A percentile compares a stretch with the other conserved stretches of the same genome.
phyloP scores from a whole-genome alignment of 1,140 invertebrate species.

The Drosophila trapezifrons region DNA sequence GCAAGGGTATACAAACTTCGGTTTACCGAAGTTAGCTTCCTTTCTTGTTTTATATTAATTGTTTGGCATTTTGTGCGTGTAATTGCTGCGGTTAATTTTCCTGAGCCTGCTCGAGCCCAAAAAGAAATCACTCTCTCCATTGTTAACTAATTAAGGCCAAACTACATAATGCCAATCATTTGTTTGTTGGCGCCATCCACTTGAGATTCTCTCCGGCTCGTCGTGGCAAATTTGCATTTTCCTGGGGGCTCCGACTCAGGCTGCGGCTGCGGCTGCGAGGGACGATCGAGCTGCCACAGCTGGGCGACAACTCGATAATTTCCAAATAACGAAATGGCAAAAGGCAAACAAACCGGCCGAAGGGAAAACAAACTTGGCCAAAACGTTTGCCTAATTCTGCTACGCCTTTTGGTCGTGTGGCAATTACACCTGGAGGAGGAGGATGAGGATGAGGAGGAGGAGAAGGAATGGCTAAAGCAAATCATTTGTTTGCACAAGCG shows the following conservation, averaged over 20 bases:
- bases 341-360: conserved; percentile 45
- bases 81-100: conserved; percentile 62
- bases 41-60: conserved; percentile 73
- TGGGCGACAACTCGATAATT: conserved; percentile 71
- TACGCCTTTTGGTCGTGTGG: conserved; percentile 50
- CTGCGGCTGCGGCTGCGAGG: background rate
- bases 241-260: conserved; percentile 10
- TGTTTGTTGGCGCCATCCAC: conserved; percentile 47
- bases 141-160: conserved; percentile 66
- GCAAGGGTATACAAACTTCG: no score
- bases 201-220: conserved; percentile 14
- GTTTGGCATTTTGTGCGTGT: conserved; percentile 61
- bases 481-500: conserved; percentile 83
- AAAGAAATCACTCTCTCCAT: conserved; percentile 35
- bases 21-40: no score
- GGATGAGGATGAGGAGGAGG: background rate
- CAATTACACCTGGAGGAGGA: conserved; percentile 47
- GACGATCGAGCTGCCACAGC: conserved; percentile 17
- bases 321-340: conserved; percentile 55
- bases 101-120: background rate
- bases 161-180: conserved; percentile 47
- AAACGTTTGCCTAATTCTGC: conserved; percentile 52
- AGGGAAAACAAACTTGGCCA: conserved; percentile 27
- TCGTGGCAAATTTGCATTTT: conserved; percentile 40
- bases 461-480: conserved; percentile 66